These are phyloP conservation scores for Leptopterna dolabrata DNA, from an alignment of 2,888 invertebrate genomes.

Conservation along the genomic window DNA sequence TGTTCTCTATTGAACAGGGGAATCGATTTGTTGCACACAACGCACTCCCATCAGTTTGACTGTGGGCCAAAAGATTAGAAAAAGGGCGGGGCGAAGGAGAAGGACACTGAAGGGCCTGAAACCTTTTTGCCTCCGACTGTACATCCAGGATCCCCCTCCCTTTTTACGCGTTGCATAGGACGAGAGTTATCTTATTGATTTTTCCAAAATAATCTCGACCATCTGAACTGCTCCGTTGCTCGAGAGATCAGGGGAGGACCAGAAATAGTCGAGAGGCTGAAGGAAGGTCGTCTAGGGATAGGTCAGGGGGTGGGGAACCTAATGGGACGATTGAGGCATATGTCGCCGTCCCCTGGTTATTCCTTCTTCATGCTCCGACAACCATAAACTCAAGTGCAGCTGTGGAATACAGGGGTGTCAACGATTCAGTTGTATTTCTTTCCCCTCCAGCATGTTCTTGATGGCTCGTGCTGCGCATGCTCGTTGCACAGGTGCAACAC, in stretches of 20 bases:
- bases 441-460: not conserved
- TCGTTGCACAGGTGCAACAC: not conserved
- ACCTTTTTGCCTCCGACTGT: constrained; percentile 16
- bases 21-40: not conserved
- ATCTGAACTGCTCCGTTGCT: not conserved
- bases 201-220: constrained; percentile 19
- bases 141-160: not conserved
- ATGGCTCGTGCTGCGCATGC: not conserved
- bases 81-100: not conserved
- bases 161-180: not conserved
- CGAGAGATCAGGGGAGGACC: not conserved
- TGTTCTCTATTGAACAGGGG: not conserved
- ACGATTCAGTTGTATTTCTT: not conserved
- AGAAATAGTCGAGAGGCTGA: not conserved
- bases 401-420: not conserved
- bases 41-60: not conserved
- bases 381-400: not conserved
- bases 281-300: not conserved
- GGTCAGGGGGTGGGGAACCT: not conserved
- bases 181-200: constrained; percentile 1
- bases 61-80: not conserved
- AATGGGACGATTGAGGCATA: not conserved
- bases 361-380: not conserved
- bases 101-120: not conserved
- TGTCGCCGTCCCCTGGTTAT: not conserved